These are phyloP conservation scores for Gobius niger DNA, from an alignment of 2,113 vertebrate genomes.

Conservation along the genomic window DNA sequence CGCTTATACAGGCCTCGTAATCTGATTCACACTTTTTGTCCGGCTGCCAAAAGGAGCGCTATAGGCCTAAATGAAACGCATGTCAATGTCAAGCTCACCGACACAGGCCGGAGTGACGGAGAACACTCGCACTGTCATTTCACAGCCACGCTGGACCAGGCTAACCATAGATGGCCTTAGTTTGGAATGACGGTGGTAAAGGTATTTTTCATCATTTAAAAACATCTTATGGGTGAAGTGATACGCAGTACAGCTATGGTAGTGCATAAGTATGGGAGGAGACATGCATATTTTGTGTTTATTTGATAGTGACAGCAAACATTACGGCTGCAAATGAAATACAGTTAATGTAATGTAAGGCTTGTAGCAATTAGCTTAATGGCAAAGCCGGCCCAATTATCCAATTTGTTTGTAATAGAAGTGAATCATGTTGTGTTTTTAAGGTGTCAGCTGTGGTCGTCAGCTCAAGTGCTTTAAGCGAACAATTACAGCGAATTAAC, in stretches of 20 bases:
- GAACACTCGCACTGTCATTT: slow-evolving; percentile 38
- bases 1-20: slow-evolving; percentile 57
- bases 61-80: slow-evolving; percentile 69
- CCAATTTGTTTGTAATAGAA: not conserved
- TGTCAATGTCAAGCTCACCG: slow-evolving; percentile 56
- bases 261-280: not conserved
- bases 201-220: no score
- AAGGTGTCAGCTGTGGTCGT: not conserved
- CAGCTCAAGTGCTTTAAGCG: not conserved
- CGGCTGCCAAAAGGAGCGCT: slow-evolving; percentile 63
- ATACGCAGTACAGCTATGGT: no score
- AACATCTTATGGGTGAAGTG: no score
- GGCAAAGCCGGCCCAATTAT: slow-evolving; percentile 1
- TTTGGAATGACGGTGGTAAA: slow-evolving; percentile 25
- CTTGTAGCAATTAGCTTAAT: slow-evolving; percentile 9
- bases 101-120: slow-evolving; percentile 49
- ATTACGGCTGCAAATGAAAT: slow-evolving; percentile 4
- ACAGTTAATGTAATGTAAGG: not conserved
- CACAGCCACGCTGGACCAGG: slow-evolving; percentile 58
- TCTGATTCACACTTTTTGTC: slow-evolving; percentile 73
- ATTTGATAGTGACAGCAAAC: not conserved
- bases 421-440: not conserved
- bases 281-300: not conserved
- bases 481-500: not conserved
- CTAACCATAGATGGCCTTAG: slow-evolving; percentile 15